Base-by-base conservation (phyloP, 2,113 vertebrate genomes). In the Entosphenus tridentatus region DNA sequence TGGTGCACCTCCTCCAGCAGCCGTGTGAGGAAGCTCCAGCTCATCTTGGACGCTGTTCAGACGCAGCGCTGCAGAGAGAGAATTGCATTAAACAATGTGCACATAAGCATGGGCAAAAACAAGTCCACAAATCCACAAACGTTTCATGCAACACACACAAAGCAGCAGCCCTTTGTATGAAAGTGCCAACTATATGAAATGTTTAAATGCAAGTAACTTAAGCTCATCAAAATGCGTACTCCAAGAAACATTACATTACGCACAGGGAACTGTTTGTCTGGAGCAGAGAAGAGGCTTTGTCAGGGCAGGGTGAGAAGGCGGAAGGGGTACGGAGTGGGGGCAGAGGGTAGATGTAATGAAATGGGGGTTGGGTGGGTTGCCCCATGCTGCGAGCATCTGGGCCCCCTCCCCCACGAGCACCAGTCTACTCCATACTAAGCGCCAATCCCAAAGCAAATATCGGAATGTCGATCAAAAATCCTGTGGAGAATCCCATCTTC, bases 1-100 rank as follows among this genome's bases (percentile, higher is more conserved):
- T 98, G 87, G 81, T 98, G 93, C 77, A 98, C 95, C 81, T 98
- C 93, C 81, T 98, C 93, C 81, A 98, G 83, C 75, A 98, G 89
- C 78, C 89, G 88, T 71, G 93, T 96, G 72, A 98, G 85, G 70
- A 96, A 98, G 76, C 88, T 92, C 93, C 93, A 98, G 83, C 93
- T 98, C 93, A 98, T 98, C 83, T 86, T 96, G 82, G 83, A 8
- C 10, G n/a, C n/a, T 21, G n/a, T 65, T 65, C 10, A 39, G 39
- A 65, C 10, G 62, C n/a, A 65, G 62, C 62, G n/a, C 21, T n/a
- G 8, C n/a, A 65, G 62, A 65, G n/a, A 18, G 9, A 65, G 18
- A 9, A 16, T n/a, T 16, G 18, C n/a, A 10, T n/a, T 65, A 11
- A 65, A 65, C 62, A 16, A n/a, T 16, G 62, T 21, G 8, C 10